These are phyloP conservation scores for Hystrix brachyura DNA, from an alignment of 2,113 vertebrate species.

Conservation along the genomic window DNA sequence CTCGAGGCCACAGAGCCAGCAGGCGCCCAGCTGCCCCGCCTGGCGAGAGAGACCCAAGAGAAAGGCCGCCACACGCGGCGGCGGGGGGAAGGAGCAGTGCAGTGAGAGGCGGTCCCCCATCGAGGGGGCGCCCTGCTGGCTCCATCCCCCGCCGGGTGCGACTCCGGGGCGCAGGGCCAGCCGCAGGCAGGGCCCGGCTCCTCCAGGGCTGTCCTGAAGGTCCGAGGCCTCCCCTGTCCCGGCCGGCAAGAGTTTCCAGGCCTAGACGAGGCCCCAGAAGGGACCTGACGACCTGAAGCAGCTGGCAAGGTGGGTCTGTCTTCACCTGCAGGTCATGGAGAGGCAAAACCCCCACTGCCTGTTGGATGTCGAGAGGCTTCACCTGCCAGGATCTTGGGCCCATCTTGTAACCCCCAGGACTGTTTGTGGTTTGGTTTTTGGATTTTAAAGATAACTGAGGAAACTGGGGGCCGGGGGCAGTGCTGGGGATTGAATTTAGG, in stretches of 20 bases:
- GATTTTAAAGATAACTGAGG: too few species aligned
- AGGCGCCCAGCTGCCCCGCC: background rate
- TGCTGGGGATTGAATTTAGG: too few species aligned
- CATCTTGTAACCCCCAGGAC: background rate
- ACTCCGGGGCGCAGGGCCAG: too few species aligned
- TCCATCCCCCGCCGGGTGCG: too few species aligned
- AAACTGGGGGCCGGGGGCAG: too few species aligned
- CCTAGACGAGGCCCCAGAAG: background rate
- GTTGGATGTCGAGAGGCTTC: background rate
- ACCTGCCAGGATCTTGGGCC: background rate
- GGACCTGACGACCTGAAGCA: background rate
- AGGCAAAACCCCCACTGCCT: background rate
- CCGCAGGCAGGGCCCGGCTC: too few species aligned
- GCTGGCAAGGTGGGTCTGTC: background rate
- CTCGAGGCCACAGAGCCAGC: too few species aligned
- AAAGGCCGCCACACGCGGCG: background rate
- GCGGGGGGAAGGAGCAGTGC: too few species aligned
- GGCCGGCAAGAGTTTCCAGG: background rate
- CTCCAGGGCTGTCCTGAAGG: too few species aligned
- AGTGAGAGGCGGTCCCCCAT: too few species aligned
- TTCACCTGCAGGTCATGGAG: background rate
- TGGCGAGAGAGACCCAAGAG: rapidly evolving
- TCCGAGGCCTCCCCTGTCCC: background rate
- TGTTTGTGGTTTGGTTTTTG: too few species aligned
- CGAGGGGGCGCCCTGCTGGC: too few species aligned